A percentile compares a stretch with the other conserved stretches of the same genome.
Conservation (phyloP, 2,113 vertebrate species). For the Labeo catla region DNA sequence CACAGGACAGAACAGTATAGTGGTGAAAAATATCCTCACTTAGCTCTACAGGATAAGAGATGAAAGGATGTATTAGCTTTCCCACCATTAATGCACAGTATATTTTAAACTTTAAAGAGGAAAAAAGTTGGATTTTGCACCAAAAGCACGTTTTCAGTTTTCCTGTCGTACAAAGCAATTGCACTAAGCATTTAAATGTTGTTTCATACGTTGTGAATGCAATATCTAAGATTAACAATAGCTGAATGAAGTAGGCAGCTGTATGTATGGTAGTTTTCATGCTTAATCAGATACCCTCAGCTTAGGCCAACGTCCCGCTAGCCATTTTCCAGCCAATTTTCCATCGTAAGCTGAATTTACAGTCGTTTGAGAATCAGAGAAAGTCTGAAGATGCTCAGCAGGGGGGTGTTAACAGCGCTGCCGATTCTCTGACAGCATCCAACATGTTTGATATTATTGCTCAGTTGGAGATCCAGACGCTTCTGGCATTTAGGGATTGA, state of each 20-base stretch:
- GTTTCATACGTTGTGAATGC: neutral
- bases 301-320: neutral
- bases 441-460: neutral
- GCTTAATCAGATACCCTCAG: neutral
- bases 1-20: neutral
- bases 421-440: neutral
- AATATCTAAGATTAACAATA: neutral
- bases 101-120: neutral
- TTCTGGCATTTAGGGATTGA: neutral
- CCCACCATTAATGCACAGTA: constrained; percentile 11
- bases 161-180: neutral
- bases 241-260: neutral
- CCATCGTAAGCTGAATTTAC: neutral
- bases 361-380: neutral
- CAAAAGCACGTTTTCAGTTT: constrained; percentile 5
- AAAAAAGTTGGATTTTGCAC: neutral
- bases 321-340: neutral
- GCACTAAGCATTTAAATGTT: neutral
- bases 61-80: constrained; percentile 16
- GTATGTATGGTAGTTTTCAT: neutral
- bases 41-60: neutral
- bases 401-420: neutral
- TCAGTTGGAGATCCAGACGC: neutral
- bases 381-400: constrained; percentile 6
- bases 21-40: constrained; percentile 10